Evolutionary conservation across 2,797 vertebrate species (phyloP), one percentile per base, ranked within the genome.

Genomic region (Arctocebus calabarensis): DNA sequence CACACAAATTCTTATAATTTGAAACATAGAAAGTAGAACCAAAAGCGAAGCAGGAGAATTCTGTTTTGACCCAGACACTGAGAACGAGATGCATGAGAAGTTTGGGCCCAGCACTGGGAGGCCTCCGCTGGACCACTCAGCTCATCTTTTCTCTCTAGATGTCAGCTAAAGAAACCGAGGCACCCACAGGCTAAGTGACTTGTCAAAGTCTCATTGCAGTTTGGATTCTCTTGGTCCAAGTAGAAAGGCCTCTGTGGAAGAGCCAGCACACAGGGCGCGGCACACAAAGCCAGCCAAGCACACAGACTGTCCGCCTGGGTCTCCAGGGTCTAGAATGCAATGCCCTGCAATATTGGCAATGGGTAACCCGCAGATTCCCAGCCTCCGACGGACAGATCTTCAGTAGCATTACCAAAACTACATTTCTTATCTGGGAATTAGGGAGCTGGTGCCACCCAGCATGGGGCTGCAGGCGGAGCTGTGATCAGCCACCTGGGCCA

Each of bases 81-180:
- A 4, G 23, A 40, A 32, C 7, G 5, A 34, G 81, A 22, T 32
- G 4, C 1, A 6, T 3, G 4, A 0, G 43, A 19, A 22, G 23
- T 14, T 17, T 11, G 34, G 0, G 17, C 55, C 14, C n/a, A 5
- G 6, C 1, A 0, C 4, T 7, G 48, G 7, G 29, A 11, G 48
- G 64, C 22, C 11, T 32, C 27, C 29, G 0, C 5, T 2, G 1
- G 25, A 27, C 8, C 16, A 1, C 0, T 27, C 0, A 43, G 22
- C 7, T 68, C 14, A 16, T 37, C 40, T 55, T 37, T 29, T 61
- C 25, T 90, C 61, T n/a, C 37, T 10, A 32, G 52, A 22, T 14
- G 8, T 27, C 25, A 13, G 37, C 1, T 25, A 66, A 87, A 23
- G 43, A 81, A 64, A 29, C 57, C 4, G 25, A 77, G 73, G 34